These are phyloP conservation scores for Conopomorpha cramerella DNA, from an alignment of 1,140 invertebrate genomes.

Conservation along the genomic window DNA sequence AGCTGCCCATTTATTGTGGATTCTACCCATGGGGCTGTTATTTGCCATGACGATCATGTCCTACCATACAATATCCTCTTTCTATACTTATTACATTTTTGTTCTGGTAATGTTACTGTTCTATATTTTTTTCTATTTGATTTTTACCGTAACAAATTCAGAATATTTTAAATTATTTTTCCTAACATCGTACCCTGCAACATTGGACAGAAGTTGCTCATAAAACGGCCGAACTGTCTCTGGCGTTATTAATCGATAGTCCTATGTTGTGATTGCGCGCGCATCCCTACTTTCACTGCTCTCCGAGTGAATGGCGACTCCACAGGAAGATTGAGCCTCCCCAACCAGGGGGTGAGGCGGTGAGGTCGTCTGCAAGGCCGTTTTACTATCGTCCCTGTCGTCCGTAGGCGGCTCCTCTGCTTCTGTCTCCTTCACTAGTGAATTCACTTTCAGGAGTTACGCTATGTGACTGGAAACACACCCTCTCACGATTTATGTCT, in stretches of 20 bases:
- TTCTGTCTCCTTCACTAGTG: conserved; percentile 16
- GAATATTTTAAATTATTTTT: too few relatives aligned
- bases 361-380: conserved; percentile 43
- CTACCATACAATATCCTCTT: too few relatives aligned
- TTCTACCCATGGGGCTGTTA: too few relatives aligned
- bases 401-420: conserved; percentile 4
- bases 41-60: too few relatives aligned
- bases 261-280: conserved; percentile 31
- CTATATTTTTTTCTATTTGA: neutral
- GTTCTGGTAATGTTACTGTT: neutral
- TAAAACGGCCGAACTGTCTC: conserved; percentile 23
- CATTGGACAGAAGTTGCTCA: conserved; percentile 15
- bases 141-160: neutral
- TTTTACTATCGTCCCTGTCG: conserved; percentile 31
- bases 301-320: conserved; percentile 38
- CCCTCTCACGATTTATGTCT: conserved; percentile 9
- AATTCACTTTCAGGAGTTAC: conserved; percentile 39
- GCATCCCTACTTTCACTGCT: conserved; percentile 32
- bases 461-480: conserved; percentile 21
- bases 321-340: conserved; percentile 24
- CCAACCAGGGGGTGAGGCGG: conserved; percentile 20
- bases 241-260: conserved; percentile 37
- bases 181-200: too few relatives aligned
- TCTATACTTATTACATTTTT: too few relatives aligned
- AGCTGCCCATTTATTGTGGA: too few relatives aligned